Evolutionary conservation across 2,888 invertebrate genomes (phyloP).

Genomic region (Pheosia gnoma): DNA sequence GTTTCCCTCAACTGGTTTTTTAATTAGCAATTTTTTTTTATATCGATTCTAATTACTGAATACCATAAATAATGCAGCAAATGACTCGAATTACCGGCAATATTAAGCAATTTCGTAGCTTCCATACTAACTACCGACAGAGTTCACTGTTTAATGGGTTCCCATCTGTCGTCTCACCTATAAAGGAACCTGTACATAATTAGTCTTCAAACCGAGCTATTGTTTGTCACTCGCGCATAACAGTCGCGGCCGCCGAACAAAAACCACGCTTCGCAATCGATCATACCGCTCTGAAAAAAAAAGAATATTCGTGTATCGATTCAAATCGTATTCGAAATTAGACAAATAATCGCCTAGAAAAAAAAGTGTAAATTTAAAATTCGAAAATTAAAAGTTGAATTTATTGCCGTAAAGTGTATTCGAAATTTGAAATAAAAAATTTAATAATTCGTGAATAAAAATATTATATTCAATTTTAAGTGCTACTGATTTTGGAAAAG

Average conservation of each 20-base stretch:
- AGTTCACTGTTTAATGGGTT: constrained; percentile 52
- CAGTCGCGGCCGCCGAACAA: constrained; percentile 63
- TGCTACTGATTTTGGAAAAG: constrained; percentile 27
- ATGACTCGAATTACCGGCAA: not conserved
- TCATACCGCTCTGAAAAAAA: constrained; percentile 45
- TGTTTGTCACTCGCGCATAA: constrained; percentile 76
- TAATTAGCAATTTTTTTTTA: not conserved
- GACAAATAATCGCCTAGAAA: constrained; percentile 6
- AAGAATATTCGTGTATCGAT: constrained; percentile 46
- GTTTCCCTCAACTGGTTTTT: not conserved
- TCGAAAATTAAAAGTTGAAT: constrained; percentile 15
- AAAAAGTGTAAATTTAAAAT: not conserved
- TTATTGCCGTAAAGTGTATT: not conserved
- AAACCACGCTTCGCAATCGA: constrained; percentile 61
- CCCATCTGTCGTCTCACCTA: constrained; percentile 69
- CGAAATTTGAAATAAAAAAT: constrained; percentile 10
- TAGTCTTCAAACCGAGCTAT: constrained; percentile 62
- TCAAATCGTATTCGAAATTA: constrained; percentile 25
- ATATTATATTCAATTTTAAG: constrained; percentile 22
- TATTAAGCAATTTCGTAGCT: not conserved
- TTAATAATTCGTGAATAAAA: not conserved
- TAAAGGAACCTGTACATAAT: constrained; percentile 67
- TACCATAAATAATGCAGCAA: not conserved
- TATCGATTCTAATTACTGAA: not conserved
- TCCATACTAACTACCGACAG: constrained; percentile 18